Conservation (phyloP, 2,113 vertebrate species). For the Entomyzon cyanotis region DNA sequence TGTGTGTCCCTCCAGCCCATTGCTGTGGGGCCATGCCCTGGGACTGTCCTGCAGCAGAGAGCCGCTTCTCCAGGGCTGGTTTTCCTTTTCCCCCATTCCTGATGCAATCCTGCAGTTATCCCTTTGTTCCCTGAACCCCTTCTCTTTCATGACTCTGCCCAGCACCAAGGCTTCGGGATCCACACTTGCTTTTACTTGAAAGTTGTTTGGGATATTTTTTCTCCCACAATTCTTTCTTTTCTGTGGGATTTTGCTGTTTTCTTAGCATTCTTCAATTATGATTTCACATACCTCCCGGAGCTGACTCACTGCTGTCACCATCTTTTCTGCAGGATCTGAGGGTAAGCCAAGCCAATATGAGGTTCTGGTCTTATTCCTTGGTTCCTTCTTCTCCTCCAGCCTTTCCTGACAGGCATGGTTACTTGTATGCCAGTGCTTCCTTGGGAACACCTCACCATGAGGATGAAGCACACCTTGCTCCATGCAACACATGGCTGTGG, state of each 20-base stretch:
- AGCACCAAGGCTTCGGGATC: accelerated
- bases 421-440: accelerated
- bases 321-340: neutral
- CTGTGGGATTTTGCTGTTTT: constrained; percentile 32
- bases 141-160: neutral
- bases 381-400: neutral
- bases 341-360: neutral
- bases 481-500: accelerated
- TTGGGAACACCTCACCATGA: accelerated
- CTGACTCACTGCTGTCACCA: constrained; percentile 54
- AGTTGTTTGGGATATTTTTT: neutral
- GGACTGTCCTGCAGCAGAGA: neutral
- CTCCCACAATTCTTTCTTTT: neutral
- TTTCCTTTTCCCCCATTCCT: neutral
- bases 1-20: neutral
- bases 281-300: constrained; percentile 5
- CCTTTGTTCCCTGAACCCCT: neutral
- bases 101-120: neutral
- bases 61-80: neutral
- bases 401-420: neutral
- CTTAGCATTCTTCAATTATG: constrained; percentile 1
- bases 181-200: neutral
- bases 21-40: neutral
- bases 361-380: neutral
- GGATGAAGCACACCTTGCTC: accelerated